Evolutionary conservation across 2,888 invertebrate genomes (phyloP), one percentile per base, ranked within the genome.

Genomic region (Fragum sueziense): DNA sequence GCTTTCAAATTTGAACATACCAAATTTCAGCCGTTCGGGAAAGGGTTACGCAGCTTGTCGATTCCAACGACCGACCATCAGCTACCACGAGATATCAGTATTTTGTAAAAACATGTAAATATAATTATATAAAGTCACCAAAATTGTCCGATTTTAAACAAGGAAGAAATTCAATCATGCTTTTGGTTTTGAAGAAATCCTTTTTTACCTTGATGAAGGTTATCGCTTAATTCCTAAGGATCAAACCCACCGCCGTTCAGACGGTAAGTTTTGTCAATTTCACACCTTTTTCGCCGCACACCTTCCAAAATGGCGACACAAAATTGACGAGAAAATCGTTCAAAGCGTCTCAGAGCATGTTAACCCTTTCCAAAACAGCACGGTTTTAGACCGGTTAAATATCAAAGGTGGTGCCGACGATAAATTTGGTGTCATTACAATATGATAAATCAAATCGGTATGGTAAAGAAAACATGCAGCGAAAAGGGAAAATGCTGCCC

Each of bases 171-270:
- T n/a, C n/a, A n/a, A n/a, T n/a, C n/a, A n/a, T n/a, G n/a, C n/a
- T n/a, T n/a, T n/a, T n/a, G n/a, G n/a, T n/a, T n/a, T n/a, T n/a
- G n/a, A n/a, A n/a, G n/a, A n/a, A n/a, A n/a, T n/a, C n/a, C n/a
- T n/a, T n/a, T n/a, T n/a, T n/a, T n/a, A n/a, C n/a, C n/a, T n/a
- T n/a, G n/a, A n/a, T n/a, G n/a, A n/a, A n/a, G n/a, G 3, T 9
- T 9, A 47, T 47, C 47, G 47, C n/a, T 47, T 47, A 62, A 62
- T 34, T n/a, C 62, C 62, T 3, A 20, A 7, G 62, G 62, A 62
- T 62, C 62, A 62, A 34, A 20, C 62, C 22, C 34, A 25, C 62
- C 62, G 62, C 62, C 62, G 62, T 34, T 20, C 62, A 33, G 62
- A 62, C 62, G 33, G 62, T n/a, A 34, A 7, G 29, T 17, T 62